Evolutionary conservation across 2,113 vertebrate species (phyloP), one percentile per base, ranked within the genome.

Genomic region (Pseudonaja textilis): DNA sequence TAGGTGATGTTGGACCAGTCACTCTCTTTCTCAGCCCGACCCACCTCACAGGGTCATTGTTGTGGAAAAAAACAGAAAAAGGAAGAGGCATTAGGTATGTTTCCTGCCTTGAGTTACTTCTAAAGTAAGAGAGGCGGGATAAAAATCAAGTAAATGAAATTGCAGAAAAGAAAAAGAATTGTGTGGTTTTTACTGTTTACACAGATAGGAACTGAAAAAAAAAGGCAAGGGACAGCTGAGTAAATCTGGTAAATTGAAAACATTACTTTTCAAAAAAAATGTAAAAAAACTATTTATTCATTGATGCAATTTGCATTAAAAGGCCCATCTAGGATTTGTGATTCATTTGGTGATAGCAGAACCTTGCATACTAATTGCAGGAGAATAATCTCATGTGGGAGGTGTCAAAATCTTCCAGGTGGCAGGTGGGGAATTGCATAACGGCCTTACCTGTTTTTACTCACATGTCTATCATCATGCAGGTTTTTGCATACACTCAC

Each of bases 181-280:
- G 55, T 85, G 90, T 88, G 91, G 90, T 74, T 0, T 1, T 25
- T 50, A 39, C 69, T 88, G 74, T 52, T 1, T 0, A 3, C 0
- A 2, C 2, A 91, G 85, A 26, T 0, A 0, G 0, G 9, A 0
- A 0, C 0, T 0, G 81, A 0, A 52, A 0, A 26, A 74, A 26
- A 74, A 87, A 42, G 88, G 88, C 26, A 57, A 23, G 57, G 3
- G 1, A 11, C 12, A 45, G 25, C 6, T 0, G 4, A 90, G 39
- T 23, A 55, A 55, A 47, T 9, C 26, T 23, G 47, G 16, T n/a
- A 61, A 59, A 87, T 8, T 23, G 52, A 90, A 90, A 87, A 25
- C 0, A 81, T 16, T 26, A 57, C 10, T 29, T 55, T 64, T 64
- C 59, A 64, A 64, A 64, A 64, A 64, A 64, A 64, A 64, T 3